A percentile compares a stretch with the other conserved stretches of the same genome.
These are phyloP conservation scores for Lophius piscatorius DNA, from an alignment of 2,113 vertebrate genomes.

Conservation along the genomic window DNA sequence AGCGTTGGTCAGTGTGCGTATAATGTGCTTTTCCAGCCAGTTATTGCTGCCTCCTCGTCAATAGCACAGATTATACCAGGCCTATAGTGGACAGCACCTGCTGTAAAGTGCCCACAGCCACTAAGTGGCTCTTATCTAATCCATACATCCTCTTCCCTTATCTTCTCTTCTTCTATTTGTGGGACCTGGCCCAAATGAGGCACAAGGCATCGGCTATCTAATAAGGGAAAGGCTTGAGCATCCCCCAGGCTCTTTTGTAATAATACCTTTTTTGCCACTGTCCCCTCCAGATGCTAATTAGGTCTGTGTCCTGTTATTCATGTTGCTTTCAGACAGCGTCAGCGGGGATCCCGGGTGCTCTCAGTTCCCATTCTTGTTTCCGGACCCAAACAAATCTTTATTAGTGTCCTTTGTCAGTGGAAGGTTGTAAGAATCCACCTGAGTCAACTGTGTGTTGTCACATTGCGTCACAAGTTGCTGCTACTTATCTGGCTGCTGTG, in stretches of 20 bases:
- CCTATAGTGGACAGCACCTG: slow-evolving; percentile 28
- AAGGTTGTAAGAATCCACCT: slow-evolving; percentile 24
- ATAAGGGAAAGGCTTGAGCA: slow-evolving; percentile 60
- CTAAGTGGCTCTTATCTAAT: slow-evolving; percentile 74
- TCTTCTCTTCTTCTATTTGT: slow-evolving; percentile 55
- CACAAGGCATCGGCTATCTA: slow-evolving; percentile 58
- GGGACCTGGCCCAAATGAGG: slow-evolving; percentile 50
- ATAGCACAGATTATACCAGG: slow-evolving; percentile 25
- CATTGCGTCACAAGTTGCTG: slow-evolving; percentile 35
- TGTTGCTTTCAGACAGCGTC: slow-evolving; percentile 1
- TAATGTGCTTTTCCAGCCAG: background rate
- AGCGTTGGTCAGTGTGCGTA: background rate
- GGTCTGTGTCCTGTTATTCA: slow-evolving; percentile 45
- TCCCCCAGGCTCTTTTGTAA: slow-evolving; percentile 37
- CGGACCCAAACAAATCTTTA: too few relatives aligned
- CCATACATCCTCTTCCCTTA: slow-evolving; percentile 69
- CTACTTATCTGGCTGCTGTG: slow-evolving; percentile 47
- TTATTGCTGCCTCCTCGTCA: slow-evolving; percentile 17
- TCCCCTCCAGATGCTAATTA: slow-evolving; percentile 49
- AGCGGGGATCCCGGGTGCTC: too few relatives aligned
- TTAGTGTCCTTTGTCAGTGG: slow-evolving; percentile 13
- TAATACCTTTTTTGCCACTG: slow-evolving; percentile 37
- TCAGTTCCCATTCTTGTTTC: too few relatives aligned
- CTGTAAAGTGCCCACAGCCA: slow-evolving; percentile 33
- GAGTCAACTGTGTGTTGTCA: slow-evolving; percentile 27